Percentiles rank a stretch among this genome's conserved stretches.
phyloP scores from a whole-genome alignment of 2,888 invertebrate genomes.

The Caenorhabditis japonica region DNA sequence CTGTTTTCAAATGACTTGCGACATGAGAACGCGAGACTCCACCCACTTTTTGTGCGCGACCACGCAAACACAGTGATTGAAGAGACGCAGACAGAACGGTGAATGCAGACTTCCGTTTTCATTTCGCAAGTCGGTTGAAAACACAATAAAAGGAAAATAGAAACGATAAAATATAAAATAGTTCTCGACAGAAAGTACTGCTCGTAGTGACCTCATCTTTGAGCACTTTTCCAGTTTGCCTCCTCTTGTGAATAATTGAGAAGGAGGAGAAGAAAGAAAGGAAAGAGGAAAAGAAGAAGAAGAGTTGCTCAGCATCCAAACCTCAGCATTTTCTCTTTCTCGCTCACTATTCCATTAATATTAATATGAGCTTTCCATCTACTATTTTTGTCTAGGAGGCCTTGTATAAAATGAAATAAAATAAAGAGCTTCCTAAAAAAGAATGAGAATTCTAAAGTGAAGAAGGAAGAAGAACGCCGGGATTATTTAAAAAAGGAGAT shows the following conservation, averaged over 20 bases:
- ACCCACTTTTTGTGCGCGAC: too few species aligned
- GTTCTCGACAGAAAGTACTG: too few species aligned
- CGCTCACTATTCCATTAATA: slow-evolving; percentile 35
- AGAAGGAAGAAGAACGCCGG: slow-evolving; percentile 6
- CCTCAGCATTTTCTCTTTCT: slow-evolving; percentile 5
- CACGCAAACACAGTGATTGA: too few species aligned
- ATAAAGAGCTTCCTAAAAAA: background rate
- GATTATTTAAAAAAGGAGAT: slow-evolving; percentile 1
- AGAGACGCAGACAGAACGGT: too few species aligned
- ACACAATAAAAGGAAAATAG: too few species aligned
- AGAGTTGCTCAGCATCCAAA: background rate
- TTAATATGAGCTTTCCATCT: slow-evolving; percentile 20
- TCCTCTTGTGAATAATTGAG: slow-evolving; percentile 50
- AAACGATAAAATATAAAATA: too few species aligned
- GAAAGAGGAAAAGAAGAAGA: slow-evolving; percentile 1
- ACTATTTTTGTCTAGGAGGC: background rate
- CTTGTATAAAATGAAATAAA: background rate
- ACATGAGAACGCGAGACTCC: too few species aligned
- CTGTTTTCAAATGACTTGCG: too few species aligned
- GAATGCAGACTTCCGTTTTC: too few species aligned
- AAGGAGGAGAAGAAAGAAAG: slow-evolving; percentile 17
- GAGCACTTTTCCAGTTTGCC: slow-evolving; percentile 24
- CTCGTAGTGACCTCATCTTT: too few species aligned
- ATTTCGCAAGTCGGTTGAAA: too few species aligned
- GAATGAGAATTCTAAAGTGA: background rate